Percentiles rank a stretch among this genome's conserved stretches.
Evolutionary conservation across 2,113 vertebrate species (phyloP).

Genomic region (Crypturellus undulatus): DNA sequence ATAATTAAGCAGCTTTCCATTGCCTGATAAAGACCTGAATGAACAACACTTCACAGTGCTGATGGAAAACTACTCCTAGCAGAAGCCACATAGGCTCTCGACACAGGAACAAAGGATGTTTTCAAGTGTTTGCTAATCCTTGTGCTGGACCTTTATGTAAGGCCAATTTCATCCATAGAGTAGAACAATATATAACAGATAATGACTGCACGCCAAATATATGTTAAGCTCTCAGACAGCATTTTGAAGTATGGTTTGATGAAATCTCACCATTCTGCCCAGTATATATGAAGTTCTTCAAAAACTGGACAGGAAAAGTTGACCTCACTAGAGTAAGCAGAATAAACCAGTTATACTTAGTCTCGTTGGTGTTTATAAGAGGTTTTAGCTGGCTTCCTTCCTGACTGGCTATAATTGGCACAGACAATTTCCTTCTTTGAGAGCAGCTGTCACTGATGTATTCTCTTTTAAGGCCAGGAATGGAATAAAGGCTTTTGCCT

Average conservation of each 20-base stretch:
- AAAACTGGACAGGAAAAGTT: conserved; percentile 41
- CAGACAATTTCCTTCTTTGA: conserved; percentile 61
- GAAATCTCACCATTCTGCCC: background rate
- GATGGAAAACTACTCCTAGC: conserved; percentile 2
- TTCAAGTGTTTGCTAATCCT: background rate
- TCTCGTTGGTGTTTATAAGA: conserved; percentile 63
- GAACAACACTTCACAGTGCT: conserved; percentile 2
- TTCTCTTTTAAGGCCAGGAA: conserved; percentile 30
- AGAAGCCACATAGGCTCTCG: background rate
- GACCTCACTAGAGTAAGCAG: conserved; percentile 53
- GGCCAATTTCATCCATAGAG: background rate
- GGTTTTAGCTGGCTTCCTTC: conserved; percentile 60
- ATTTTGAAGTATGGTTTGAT: background rate
- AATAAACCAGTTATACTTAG: conserved; percentile 68
- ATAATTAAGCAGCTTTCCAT: background rate
- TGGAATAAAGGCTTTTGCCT: conserved; percentile 50
- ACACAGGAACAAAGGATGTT: background rate
- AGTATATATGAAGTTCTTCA: background rate
- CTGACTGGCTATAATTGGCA: conserved; percentile 66
- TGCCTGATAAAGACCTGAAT: background rate
- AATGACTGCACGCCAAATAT: background rate
- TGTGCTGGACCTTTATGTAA: background rate
- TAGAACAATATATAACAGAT: background rate
- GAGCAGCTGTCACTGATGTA: conserved; percentile 40
- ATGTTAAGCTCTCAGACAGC: background rate